Evolutionary conservation across 2,113 vertebrate species (phyloP).

Genomic region (Calidris pygmaea): DNA sequence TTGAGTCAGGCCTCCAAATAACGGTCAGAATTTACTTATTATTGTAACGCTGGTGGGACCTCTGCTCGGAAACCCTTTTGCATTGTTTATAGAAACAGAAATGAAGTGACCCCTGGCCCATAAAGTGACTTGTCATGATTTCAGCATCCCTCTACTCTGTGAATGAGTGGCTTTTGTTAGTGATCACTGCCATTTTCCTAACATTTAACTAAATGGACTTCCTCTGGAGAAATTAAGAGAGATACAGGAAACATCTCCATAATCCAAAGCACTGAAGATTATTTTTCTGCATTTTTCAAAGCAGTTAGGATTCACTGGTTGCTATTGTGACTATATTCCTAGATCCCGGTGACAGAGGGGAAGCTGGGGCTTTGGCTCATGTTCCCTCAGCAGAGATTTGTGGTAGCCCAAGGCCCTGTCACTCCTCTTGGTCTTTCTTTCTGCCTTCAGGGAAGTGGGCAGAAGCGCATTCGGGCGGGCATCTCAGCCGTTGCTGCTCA

Average conservation of each 20-base stretch:
- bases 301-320: neutral
- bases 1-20: neutral
- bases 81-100: neutral
- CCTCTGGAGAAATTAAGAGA: neutral
- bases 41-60: neutral
- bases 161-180: neutral
- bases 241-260: neutral
- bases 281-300: neutral
- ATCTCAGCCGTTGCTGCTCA: neutral
- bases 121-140: neutral
- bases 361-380: neutral
- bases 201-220: neutral
- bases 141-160: neutral
- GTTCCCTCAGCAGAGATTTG: neutral
- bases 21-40: neutral
- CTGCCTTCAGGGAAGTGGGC: neutral
- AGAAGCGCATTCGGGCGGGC: neutral
- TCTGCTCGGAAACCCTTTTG: neutral
- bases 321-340: neutral
- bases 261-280: neutral
- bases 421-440: neutral
- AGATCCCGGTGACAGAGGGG: neutral
- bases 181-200: neutral
- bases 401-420: neutral
- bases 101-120: neutral